Evolutionary conservation across 2,888 invertebrate genomes (phyloP).

Genomic region (Aplocera efformata): DNA sequence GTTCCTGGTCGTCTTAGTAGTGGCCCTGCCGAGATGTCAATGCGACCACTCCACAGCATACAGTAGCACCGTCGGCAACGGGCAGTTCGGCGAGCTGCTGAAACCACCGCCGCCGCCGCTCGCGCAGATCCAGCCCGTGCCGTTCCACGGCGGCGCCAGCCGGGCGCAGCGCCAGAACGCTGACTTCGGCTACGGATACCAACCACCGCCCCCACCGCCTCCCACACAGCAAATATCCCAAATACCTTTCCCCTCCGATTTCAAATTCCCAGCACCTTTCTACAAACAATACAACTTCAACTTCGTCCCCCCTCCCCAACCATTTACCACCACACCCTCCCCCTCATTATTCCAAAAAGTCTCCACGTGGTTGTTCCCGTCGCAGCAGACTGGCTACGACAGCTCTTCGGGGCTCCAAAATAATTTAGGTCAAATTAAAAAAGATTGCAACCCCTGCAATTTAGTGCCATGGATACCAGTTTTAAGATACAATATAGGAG

Average conservation of each 20-base stretch:
- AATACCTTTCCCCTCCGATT: constrained; percentile 41
- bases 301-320: constrained; percentile 68
- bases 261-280: constrained; percentile 70
- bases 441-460: constrained; percentile 88
- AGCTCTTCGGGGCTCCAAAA: constrained; percentile 36
- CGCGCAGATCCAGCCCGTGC: constrained; percentile 57
- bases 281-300: constrained; percentile 73
- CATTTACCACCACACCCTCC: constrained; percentile 62
- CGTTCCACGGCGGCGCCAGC: constrained; percentile 58
- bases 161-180: constrained; percentile 57
- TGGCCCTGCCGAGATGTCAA: constrained; percentile 47
- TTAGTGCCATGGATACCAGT: constrained; percentile 91
- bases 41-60: constrained; percentile 51
- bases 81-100: constrained; percentile 58
- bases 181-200: constrained; percentile 58
- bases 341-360: constrained; percentile 81
- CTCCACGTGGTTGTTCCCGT: constrained; percentile 82
- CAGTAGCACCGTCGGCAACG: constrained; percentile 44
- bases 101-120: constrained; percentile 70
- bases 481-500: constrained; percentile 67
- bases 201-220: constrained; percentile 48
- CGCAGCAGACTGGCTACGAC: constrained; percentile 58
- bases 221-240: constrained; percentile 24
- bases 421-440: constrained; percentile 60
- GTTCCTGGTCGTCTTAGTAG: constrained; percentile 51